Conservation (phyloP, 1,140 invertebrate species). For the Myzus persicae region DNA sequence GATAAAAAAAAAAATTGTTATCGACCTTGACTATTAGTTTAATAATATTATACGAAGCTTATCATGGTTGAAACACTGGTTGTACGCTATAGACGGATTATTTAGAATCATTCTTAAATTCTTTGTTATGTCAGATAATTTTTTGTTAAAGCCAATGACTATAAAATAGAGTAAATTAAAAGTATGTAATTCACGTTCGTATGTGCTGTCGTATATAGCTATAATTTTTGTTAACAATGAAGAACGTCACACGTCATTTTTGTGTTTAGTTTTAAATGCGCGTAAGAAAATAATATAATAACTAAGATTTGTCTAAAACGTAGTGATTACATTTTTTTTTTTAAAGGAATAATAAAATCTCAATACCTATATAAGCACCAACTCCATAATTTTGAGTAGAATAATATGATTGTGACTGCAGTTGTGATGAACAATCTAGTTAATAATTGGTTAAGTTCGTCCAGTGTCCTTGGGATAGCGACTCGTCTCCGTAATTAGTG, state of each 20-base stretch:
- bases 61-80: background rate
- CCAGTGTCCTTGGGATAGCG: background rate
- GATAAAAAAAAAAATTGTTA: background rate
- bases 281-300: background rate
- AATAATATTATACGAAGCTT: background rate
- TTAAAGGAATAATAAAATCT: background rate
- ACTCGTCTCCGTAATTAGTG: background rate
- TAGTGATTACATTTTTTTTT: background rate
- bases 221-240: background rate
- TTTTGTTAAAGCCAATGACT: background rate
- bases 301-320: background rate
- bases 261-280: background rate
- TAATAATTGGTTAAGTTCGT: slow-evolving; percentile 1
- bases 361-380: background rate
- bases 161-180: background rate
- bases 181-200: background rate
- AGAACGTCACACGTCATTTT: background rate
- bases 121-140: background rate
- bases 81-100: background rate
- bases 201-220: background rate
- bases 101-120: background rate
- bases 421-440: background rate
- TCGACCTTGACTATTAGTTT: background rate
- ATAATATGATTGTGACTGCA: background rate
- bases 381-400: background rate